phyloP scores from a whole-genome alignment of 2,113 vertebrate genomes.

The Ammospiza nelsoni region DNA sequence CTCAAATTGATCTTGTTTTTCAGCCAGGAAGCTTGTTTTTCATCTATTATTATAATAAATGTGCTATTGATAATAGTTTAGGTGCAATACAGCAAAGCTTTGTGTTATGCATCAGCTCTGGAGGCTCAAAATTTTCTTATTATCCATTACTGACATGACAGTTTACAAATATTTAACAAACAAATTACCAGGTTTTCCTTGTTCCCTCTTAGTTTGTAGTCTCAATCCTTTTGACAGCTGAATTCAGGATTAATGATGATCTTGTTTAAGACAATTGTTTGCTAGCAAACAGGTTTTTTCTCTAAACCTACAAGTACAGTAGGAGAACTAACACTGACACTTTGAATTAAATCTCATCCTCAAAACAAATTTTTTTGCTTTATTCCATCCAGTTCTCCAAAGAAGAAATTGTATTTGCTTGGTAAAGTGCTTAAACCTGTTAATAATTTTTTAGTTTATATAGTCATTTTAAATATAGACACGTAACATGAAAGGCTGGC shows the following conservation, averaged over 20 bases:
- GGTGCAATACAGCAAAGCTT: slow-evolving; percentile 6
- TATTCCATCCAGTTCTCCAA: not conserved
- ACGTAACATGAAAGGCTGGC: not conserved
- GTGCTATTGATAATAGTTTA: slow-evolving; percentile 53
- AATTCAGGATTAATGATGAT: slow-evolving; percentile 49
- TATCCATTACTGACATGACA: slow-evolving; percentile 53
- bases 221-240: slow-evolving; percentile 28
- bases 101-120: slow-evolving; percentile 10
- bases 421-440: slow-evolving; percentile 18
- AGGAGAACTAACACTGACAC: not conserved
- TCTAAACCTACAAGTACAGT: not conserved
- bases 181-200: slow-evolving; percentile 47
- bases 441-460: slow-evolving; percentile 28
- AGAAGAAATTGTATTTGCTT: slow-evolving; percentile 6
- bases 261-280: slow-evolving; percentile 18
- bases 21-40: slow-evolving; percentile 40
- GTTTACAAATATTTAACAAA: slow-evolving; percentile 62
- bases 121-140: slow-evolving; percentile 30
- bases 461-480: slow-evolving; percentile 29
- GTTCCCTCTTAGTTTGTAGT: slow-evolving; percentile 21
- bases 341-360: slow-evolving; percentile 30
- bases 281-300: slow-evolving; percentile 19
- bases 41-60: slow-evolving; percentile 58
- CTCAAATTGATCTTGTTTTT: slow-evolving; percentile 62
- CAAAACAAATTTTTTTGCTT: slow-evolving; percentile 9